phyloP scores from a whole-genome alignment of 2,888 invertebrate genomes.

The Helleia helle region DNA sequence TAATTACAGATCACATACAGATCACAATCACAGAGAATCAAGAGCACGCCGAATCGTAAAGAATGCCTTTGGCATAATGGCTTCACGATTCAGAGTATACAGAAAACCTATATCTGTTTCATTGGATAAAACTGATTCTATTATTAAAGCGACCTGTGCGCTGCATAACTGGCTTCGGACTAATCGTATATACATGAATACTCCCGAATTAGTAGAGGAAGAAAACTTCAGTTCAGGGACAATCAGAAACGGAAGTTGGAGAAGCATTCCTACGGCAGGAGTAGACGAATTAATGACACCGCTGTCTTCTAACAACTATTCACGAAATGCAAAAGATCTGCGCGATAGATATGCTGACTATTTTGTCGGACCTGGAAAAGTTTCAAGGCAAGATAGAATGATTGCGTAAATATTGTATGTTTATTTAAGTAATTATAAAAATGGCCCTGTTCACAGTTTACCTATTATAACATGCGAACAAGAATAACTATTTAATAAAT shows the following conservation, averaged over 20 bases:
- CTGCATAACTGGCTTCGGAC: constrained; percentile 22
- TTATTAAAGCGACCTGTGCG: constrained; percentile 24
- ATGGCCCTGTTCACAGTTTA: too few species aligned
- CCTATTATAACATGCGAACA: too few species aligned
- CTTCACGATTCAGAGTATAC: constrained; percentile 23
- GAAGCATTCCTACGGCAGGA: constrained; percentile 23
- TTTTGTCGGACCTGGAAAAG: constrained; percentile 24
- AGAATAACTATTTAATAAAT: constrained; percentile 24
- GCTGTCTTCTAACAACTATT: constrained; percentile 26
- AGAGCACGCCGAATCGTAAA: constrained; percentile 22
- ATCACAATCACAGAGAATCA: too few species aligned
- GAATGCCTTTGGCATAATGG: constrained; percentile 23
- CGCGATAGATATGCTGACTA: constrained; percentile 22
- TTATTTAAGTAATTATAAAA: constrained; percentile 20
- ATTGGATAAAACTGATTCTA: constrained; percentile 21
- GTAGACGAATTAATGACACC: constrained; percentile 24
- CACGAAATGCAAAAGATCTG: constrained; percentile 24
- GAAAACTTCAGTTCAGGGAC: constrained; percentile 23
- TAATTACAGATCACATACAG: constrained; percentile 25
- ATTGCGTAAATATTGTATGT: constrained; percentile 25
- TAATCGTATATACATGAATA: constrained; percentile 21
- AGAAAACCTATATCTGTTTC: constrained; percentile 22
- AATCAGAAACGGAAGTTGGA: constrained; percentile 25
- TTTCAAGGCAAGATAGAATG: constrained; percentile 26
- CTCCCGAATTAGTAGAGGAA: constrained; percentile 24